Evolutionary conservation across 2,888 invertebrate genomes (phyloP), one percentile per base, ranked within the genome.

Genomic region (Tipula helvola): DNA sequence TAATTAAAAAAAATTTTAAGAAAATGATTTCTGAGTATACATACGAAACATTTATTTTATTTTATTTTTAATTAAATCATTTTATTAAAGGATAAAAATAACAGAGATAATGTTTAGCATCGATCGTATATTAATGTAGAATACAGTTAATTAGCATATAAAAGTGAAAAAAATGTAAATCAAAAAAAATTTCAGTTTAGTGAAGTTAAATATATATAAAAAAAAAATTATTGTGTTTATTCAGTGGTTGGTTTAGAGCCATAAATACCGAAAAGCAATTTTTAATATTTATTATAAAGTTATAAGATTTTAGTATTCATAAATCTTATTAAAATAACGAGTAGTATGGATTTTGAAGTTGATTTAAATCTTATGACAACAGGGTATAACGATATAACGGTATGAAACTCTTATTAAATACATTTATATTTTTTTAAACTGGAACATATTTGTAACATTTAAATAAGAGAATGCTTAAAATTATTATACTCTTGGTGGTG

Each of bases 321-420:
- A 71, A 71, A 16, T 57, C 52, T 16, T 16, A 16, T 57, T 57
- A 57, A 16, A 57, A 18, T 28, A 71, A 8, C 28, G 28, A 71
- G 1, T 71, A 71, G 71, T 71, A 71, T 71, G 71, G 71, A 71
- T 71, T 71, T 71, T 71, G 71, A 71, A 71, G 71, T 71, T 71
- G 71, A 71, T 71, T 28, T 71, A 71, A 71, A 71, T 71, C 71
- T 71, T 71, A 71, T 71, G 71, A 71, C 71, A 71, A 71, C 71
- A 71, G 71, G 71, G 71, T 71, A 71, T 71, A 71, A 71, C 71
- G 71, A 71, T 71, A 71, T 71, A 71, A 71, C 71, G 71, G 71
- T 71, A 71, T 71, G 71, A 18, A 28, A 28, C 13, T 71, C 28
- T 71, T 16, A 57, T 57, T 57, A 16, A 44, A 44, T 44, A 44